phyloP scores from a whole-genome alignment of 2,797 vertebrate genomes.

The Tokudaia muenninki region DNA sequence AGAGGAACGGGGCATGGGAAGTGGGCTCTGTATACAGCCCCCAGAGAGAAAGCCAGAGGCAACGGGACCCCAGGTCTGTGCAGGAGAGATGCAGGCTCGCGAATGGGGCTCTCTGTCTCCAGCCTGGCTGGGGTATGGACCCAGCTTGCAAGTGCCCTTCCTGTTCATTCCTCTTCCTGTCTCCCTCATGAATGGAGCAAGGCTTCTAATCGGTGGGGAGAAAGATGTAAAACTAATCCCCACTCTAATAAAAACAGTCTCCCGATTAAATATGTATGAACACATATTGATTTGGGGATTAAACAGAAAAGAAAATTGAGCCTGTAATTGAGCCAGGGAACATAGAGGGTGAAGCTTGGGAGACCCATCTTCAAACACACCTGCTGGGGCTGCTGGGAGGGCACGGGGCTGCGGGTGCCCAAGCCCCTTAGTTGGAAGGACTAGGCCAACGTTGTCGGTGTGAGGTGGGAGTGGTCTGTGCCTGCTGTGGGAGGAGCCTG shows the following conservation, averaged over 20 bases:
- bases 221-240: conserved; percentile 81
- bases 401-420: not conserved
- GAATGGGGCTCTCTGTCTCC: rapidly evolving
- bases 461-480: not conserved
- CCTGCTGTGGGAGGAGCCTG: not conserved
- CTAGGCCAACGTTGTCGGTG: not conserved
- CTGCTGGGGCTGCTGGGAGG: not conserved
- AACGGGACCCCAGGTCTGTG: not conserved
- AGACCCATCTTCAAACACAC: conserved; percentile 70
- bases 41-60: not conserved
- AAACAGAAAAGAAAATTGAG: conserved; percentile 83
- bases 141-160: not conserved
- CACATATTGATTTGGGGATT: conserved; percentile 84
- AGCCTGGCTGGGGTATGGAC: not conserved
- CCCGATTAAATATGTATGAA: conserved; percentile 82
- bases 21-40: not conserved
- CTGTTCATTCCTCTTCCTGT: not conserved
- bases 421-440: not conserved
- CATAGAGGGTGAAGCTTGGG: conserved; percentile 64
- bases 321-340: conserved; percentile 79
- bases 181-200: conserved; percentile 7
- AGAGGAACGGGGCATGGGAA: not conserved
- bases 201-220: conserved; percentile 63
- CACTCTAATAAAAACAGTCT: conserved; percentile 81
- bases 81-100: rapidly evolving